Evolutionary conservation across 2,888 invertebrate species (phyloP), one percentile per base, ranked within the genome.

Genomic region (Cacoxenus indagator): DNA sequence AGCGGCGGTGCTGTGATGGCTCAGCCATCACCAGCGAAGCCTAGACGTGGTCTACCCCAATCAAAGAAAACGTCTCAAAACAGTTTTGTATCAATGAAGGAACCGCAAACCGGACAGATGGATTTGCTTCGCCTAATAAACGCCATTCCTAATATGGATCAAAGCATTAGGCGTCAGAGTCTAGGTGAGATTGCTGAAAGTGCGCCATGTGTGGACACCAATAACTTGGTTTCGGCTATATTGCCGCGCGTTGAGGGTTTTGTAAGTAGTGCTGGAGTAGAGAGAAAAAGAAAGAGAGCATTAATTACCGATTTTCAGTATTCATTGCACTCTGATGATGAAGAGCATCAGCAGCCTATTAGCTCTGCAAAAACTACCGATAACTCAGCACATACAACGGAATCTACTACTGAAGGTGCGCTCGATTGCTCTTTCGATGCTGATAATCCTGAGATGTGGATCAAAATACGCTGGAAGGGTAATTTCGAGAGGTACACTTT

Each of bases 391-490:
- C 11, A 51, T n/a, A n/a, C n/a, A n/a, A n/a, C n/a, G n/a, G n/a
- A n/a, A n/a, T n/a, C n/a, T n/a, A n/a, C n/a, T n/a, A n/a, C n/a
- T n/a, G n/a, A n/a, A n/a, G n/a, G n/a, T n/a, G 17, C 48, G 4
- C 11, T 74, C 6, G 74, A 81, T 45, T 26, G 61, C 6, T 82
- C 81, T 0, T 78, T 77, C 29, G 82, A 84, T 57, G 70, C 72
- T 2, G 83, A 85, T 29, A 87, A 87, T 75, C 85, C 80, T 0
- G 76, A 79, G 37, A 57, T 86, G 0, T 78, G 78, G 2, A 75
- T 87, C 0, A 82, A 80, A 29, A 70, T 85, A 0, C 81, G 74
- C 59, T 87, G 87, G 87, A 76, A 76, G 0, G 84, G 83, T 1
- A 78, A 80, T 65, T 76, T 82, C 0, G 83, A 86, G 70, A 37